Evolutionary conservation across 2,888 invertebrate species (phyloP).

Genomic region (Synanthedon myopaeformis): DNA sequence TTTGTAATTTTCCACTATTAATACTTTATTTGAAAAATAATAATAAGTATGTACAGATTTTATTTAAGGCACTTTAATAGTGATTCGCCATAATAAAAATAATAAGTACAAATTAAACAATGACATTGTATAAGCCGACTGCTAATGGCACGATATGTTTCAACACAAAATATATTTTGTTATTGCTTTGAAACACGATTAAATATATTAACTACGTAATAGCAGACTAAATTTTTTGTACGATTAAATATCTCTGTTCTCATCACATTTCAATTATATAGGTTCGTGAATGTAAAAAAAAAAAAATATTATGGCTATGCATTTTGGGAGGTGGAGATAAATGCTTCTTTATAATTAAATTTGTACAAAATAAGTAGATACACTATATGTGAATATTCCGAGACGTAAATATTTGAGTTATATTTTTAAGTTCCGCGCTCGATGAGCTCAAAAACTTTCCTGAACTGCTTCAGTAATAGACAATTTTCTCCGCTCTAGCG

Average conservation of each 20-base stretch:
- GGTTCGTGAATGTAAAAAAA: neutral
- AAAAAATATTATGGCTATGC: constrained; percentile 30
- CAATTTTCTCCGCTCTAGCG: too few relatives aligned
- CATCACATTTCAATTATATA: constrained; percentile 21
- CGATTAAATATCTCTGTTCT: constrained; percentile 39
- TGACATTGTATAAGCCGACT: constrained; percentile 45
- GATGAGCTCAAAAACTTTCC: too few relatives aligned
- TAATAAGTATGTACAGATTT: constrained; percentile 59
- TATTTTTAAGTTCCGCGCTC: too few relatives aligned
- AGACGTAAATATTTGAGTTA: too few relatives aligned
- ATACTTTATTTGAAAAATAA: constrained; percentile 48
- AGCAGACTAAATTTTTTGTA: constrained; percentile 57
- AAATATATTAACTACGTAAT: constrained; percentile 31
- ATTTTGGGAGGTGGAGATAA: constrained; percentile 22
- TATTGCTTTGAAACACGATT: constrained; percentile 46
- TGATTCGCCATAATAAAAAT: constrained; percentile 42
- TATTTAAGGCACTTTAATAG: constrained; percentile 58
- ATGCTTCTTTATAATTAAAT: constrained; percentile 20
- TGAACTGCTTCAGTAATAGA: too few relatives aligned
- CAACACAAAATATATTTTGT: constrained; percentile 36
- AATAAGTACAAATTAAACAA: constrained; percentile 63
- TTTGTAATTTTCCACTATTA: constrained; percentile 46
- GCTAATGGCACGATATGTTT: constrained; percentile 64
- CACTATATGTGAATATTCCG: too few relatives aligned
- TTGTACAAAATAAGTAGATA: constrained; percentile 2